phyloP scores from a whole-genome alignment of 1,140 invertebrate species.

The Pomacea maculata region DNA sequence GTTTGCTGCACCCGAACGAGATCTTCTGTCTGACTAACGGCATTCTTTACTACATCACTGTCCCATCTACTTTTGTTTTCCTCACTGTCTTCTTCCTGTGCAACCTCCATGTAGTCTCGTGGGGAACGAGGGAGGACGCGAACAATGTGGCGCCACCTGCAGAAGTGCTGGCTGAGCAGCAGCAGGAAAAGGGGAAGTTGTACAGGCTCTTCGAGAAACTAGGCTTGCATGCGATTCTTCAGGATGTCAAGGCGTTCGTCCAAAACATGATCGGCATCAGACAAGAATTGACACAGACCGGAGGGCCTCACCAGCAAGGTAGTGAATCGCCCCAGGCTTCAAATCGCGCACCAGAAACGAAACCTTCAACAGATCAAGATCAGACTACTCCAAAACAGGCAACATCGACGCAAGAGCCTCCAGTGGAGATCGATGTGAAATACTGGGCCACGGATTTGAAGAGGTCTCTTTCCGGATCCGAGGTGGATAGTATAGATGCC shows the following conservation, averaged over 20 bases:
- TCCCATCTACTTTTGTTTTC: conserved; percentile 97
- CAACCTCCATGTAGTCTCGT: conserved; percentile 97
- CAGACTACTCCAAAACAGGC: not conserved
- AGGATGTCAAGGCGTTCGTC: conserved; percentile 34
- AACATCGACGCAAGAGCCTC: not conserved
- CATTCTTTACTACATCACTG: conserved; percentile 92
- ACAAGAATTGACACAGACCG: not conserved
- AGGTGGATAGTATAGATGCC: conserved; percentile 42
- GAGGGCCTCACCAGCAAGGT: not conserved
- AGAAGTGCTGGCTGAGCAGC: conserved; percentile 42
- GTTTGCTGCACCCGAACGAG: conserved; percentile 97
- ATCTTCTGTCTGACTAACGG: conserved; percentile 96
- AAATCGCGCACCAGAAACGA: not conserved
- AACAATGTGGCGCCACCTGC: conserved; percentile 69
- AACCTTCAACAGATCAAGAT: not conserved
- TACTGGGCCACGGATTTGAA: no score
- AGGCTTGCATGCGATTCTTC: conserved; percentile 17
- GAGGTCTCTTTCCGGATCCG: not conserved
- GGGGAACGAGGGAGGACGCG: conserved; percentile 97
- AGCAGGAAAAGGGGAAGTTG: conserved; percentile 49
- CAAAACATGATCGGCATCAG: conserved; percentile 70
- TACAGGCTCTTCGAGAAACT: conserved; percentile 36
- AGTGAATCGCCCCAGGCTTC: no score
- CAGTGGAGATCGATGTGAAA: no score
- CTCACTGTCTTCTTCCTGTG: conserved; percentile 97